Percentiles rank a stretch among this genome's conserved stretches.
Evolutionary conservation across 2,797 vertebrate genomes (phyloP).

Genomic region (Podarcis lilfordi): DNA sequence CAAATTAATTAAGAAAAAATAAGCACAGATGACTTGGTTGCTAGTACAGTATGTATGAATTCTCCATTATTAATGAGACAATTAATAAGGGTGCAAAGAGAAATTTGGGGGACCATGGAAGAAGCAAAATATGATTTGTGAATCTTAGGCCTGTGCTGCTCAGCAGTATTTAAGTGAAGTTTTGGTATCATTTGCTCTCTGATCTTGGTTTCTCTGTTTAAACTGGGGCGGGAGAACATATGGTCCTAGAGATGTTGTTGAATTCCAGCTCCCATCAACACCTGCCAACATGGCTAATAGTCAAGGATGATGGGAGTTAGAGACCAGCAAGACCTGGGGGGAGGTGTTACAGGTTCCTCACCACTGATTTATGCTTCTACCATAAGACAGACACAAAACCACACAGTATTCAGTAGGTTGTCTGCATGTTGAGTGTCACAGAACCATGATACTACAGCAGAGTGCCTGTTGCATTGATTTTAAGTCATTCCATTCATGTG

Average conservation of each 20-base stretch:
- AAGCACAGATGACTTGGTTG: slow-evolving; percentile 1
- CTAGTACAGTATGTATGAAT: slow-evolving; percentile 13
- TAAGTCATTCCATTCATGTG: neutral
- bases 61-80: neutral
- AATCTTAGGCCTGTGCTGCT: neutral
- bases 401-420: neutral
- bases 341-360: no score
- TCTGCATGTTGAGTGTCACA: no score
- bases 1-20: slow-evolving; percentile 8
- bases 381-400: slow-evolving; percentile 23
- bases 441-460: no score
- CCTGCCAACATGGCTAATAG: no score
- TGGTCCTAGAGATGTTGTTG: no score
- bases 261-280: no score
- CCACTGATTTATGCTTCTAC: neutral
- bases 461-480: no score
- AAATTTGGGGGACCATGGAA: neutral
- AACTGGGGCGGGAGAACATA: no score
- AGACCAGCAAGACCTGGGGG: no score
- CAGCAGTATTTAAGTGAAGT: slow-evolving; percentile 17
- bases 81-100: neutral
- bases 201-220: slow-evolving; percentile 9
- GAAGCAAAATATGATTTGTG: neutral
- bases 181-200: slow-evolving; percentile 11
- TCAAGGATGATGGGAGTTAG: no score